These are phyloP conservation scores for Nanorana parkeri DNA, from an alignment of 2,113 vertebrate genomes.

Conservation along the genomic window DNA sequence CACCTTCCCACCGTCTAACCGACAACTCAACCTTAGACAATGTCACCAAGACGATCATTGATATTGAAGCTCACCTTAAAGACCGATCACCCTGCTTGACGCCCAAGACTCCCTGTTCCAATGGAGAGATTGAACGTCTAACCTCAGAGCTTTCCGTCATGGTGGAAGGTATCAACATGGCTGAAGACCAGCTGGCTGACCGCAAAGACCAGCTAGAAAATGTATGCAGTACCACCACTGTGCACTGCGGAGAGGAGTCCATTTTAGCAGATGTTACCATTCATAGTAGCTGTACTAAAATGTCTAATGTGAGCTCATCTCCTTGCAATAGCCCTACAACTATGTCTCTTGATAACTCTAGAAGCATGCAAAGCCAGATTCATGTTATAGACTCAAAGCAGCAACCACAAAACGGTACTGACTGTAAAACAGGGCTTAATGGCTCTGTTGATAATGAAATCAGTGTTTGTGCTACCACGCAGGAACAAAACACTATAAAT, in stretches of 20 bases:
- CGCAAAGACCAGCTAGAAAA: slow-evolving; percentile 66
- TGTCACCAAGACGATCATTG: slow-evolving; percentile 75
- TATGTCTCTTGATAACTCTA: slow-evolving; percentile 72
- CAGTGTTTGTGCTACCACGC: slow-evolving; percentile 62
- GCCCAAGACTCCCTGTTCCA: slow-evolving; percentile 68
- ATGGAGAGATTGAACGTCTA: slow-evolving; percentile 74
- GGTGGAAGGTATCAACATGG: slow-evolving; percentile 80
- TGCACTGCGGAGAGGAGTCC: slow-evolving; percentile 65
- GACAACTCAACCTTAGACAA: slow-evolving; percentile 80
- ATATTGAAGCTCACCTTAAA: slow-evolving; percentile 79
- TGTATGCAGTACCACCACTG: slow-evolving; percentile 63
- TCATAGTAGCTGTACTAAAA: slow-evolving; percentile 77
- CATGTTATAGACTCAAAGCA: slow-evolving; percentile 67
- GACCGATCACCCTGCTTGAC: slow-evolving; percentile 75
- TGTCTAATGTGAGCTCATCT: slow-evolving; percentile 68
- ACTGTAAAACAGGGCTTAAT: slow-evolving; percentile 43
- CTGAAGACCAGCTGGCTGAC: slow-evolving; percentile 73
- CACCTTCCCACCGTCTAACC: slow-evolving; percentile 77
- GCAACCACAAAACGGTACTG: slow-evolving; percentile 64
- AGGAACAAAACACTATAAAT: slow-evolving; percentile 68
- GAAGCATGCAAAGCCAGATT: slow-evolving; percentile 69
- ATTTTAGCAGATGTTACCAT: slow-evolving; percentile 75
- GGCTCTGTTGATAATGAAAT: slow-evolving; percentile 66
- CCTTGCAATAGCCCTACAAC: slow-evolving; percentile 72
- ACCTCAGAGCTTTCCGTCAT: slow-evolving; percentile 74